These are phyloP conservation scores for Drosophila serrata DNA, from an alignment of 1,140 invertebrate species.

Conservation along the genomic window DNA sequence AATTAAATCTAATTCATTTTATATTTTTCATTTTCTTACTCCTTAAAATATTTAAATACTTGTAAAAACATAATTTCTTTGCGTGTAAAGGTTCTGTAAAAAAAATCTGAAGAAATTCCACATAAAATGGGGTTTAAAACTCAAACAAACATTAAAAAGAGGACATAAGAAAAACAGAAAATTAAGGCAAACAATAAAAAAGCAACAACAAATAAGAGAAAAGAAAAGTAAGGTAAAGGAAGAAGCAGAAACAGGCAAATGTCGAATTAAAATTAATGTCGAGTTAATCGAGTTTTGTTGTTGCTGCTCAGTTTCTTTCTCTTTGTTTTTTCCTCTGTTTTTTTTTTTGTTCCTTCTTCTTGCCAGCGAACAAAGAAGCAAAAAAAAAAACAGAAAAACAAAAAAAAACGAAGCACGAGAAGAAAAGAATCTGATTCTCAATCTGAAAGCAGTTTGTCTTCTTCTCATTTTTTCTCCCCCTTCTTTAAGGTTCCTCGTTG, in stretches of 20 bases:
- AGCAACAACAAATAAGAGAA: slow-evolving; percentile 14
- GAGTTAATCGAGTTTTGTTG: slow-evolving; percentile 84
- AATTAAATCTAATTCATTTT: too few relatives aligned
- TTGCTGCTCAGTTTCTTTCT: slow-evolving; percentile 55
- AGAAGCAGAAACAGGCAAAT: slow-evolving; percentile 50
- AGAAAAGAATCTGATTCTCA: slow-evolving; percentile 72
- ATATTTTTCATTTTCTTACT: too few relatives aligned
- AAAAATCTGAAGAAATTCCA: slow-evolving; percentile 50
- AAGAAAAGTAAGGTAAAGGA: slow-evolving; percentile 30
- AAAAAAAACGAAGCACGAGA: slow-evolving; percentile 30
- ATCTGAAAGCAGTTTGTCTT: slow-evolving; percentile 82
- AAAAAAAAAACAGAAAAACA: slow-evolving; percentile 13
- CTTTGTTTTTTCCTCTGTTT: slow-evolving; percentile 20
- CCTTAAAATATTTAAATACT: background rate
- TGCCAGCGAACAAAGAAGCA: slow-evolving; percentile 61
- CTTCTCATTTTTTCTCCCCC: slow-evolving; percentile 54
- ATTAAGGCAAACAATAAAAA: slow-evolving; percentile 46
- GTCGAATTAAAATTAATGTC: slow-evolving; percentile 84
- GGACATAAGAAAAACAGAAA: slow-evolving; percentile 37
- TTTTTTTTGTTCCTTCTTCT: slow-evolving; percentile 6
- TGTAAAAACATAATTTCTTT: background rate
- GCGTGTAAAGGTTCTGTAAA: slow-evolving; percentile 10
- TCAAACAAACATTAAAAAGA: slow-evolving; percentile 27
- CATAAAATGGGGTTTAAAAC: slow-evolving; percentile 64
- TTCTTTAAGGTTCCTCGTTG: slow-evolving; percentile 23